Evolutionary conservation across 2,797 vertebrate genomes (phyloP), one percentile per base, ranked within the genome.

Genomic region (Diplodus sargus): DNA sequence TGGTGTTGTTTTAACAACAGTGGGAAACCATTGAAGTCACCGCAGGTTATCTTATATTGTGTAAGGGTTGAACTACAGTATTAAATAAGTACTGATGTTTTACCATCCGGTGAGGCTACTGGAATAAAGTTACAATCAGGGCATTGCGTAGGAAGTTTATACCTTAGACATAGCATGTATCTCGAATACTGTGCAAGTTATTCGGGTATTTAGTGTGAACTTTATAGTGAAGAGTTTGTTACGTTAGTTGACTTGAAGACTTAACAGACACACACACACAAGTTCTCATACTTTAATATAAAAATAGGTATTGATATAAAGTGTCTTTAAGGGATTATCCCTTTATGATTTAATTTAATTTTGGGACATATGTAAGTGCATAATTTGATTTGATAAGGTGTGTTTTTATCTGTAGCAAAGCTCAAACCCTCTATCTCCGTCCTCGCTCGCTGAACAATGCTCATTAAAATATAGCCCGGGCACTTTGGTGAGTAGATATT

Each of bases 1-100:
- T 83, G 42, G 49, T 66, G 12, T 74, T 70, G 45, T 75, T 87
- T 87, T 82, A 84, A 73, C 59, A 77, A 70, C 12, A 57, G 30
- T 57, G 65, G 43, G 76, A 81, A 86, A 79, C 59, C 51, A n/a
- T 4, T 71, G 42, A 80, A 79, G 63, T 66, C 60, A 30, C 11
- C 74, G 51, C 23, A 47, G 42, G 23, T 57, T 71, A 73, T 76
- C 57, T 23, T 45, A 63, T 25, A 62, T 13, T 70, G n/a, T 70
- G 2, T 57, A 60, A 70, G n/a, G 6, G 39, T 20, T 48, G 25
- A 48, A 48, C 8, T 42, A 42, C n/a, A 65, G 30, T 45, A 61
- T 67, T 77, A 34, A 78, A 85, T 12, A 57, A 51, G 54, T 2
- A 43, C 30, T 47, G n/a, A 52, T 5, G 17, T 70, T 78, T 83